A percentile compares a stretch with the other conserved stretches of the same genome.
Conservation (phyloP, 2,888 invertebrate genomes). For the Cryptus viduatorius region DNA sequence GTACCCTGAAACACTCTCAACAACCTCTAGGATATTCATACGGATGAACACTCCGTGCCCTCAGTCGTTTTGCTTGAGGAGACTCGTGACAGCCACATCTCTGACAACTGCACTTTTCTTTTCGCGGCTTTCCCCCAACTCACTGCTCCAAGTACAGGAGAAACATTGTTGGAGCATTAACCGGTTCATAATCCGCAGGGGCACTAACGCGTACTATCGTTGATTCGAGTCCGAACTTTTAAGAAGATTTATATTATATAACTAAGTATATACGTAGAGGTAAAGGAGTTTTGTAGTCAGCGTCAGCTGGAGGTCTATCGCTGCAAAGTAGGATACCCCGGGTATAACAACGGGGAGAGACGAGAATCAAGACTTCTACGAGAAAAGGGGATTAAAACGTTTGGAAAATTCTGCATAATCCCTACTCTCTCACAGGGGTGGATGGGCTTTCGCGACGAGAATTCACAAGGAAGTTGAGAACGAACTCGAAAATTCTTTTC, state of each 20-base stretch:
- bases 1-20: conserved; percentile 24
- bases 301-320: conserved; percentile 22
- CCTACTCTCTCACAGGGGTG: neutral
- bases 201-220: conserved; percentile 1
- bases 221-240: conserved; percentile 14
- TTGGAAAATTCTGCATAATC: conserved; percentile 61
- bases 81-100: neutral
- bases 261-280: neutral
- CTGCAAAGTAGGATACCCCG: neutral
- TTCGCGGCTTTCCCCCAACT: neutral
- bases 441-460: conserved; percentile 1
- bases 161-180: conserved; percentile 11
- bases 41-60: conserved; percentile 44
- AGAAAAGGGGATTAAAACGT: conserved; percentile 54
- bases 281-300: neutral
- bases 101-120: conserved; percentile 2
- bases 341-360: conserved; percentile 4
- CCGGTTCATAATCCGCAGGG: neutral
- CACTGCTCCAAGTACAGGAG: neutral
- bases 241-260: conserved; percentile 18
- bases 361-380: conserved; percentile 20
- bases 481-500: conserved; percentile 45
- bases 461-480: conserved; percentile 37
- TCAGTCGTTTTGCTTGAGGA: conserved; percentile 11
- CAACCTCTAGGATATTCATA: conserved; percentile 44